These are phyloP conservation scores for Halocynthia aurantium DNA, from an alignment of 23 tunicate species.

Conservation along the genomic window DNA sequence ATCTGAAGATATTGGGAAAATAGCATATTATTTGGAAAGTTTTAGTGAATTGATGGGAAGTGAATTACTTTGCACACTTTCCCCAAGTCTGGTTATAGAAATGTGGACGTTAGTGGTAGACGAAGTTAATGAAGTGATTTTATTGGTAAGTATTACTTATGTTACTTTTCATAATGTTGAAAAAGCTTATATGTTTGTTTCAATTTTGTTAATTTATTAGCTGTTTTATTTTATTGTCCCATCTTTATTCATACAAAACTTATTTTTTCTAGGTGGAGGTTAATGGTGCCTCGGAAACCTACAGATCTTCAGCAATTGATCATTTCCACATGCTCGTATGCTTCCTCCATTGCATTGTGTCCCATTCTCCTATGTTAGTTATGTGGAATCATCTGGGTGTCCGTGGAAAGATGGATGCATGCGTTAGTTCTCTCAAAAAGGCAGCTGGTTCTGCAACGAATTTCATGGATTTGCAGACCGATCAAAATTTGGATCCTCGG, in stretches of 20 bases:
- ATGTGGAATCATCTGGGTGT: conserved; percentile 22
- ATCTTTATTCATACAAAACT: too few species aligned
- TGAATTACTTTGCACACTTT: background rate
- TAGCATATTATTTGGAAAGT: background rate
- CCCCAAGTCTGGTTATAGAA: conserved; percentile 1
- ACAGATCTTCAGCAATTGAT: background rate
- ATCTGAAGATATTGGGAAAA: background rate
- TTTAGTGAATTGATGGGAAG: conserved; percentile 1
- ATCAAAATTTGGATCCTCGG: too few species aligned
- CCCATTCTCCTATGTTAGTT: conserved; percentile 3
- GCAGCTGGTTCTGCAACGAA: too few species aligned
- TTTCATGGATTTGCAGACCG: too few species aligned
- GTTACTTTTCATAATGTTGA: too few species aligned
- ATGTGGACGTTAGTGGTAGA: conserved; percentile 7
- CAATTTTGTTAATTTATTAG: too few species aligned
- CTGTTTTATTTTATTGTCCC: too few species aligned
- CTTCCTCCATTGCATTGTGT: background rate
- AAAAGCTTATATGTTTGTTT: too few species aligned
- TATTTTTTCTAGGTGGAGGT: too few species aligned
- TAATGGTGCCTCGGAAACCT: too few species aligned
- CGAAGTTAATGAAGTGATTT: background rate
- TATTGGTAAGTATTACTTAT: too few species aligned
- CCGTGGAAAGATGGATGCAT: background rate
- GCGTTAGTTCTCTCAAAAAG: too few species aligned
- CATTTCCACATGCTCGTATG: background rate